Evolutionary conservation across 2,113 vertebrate genomes (phyloP).

Genomic region (Turnix velox): DNA sequence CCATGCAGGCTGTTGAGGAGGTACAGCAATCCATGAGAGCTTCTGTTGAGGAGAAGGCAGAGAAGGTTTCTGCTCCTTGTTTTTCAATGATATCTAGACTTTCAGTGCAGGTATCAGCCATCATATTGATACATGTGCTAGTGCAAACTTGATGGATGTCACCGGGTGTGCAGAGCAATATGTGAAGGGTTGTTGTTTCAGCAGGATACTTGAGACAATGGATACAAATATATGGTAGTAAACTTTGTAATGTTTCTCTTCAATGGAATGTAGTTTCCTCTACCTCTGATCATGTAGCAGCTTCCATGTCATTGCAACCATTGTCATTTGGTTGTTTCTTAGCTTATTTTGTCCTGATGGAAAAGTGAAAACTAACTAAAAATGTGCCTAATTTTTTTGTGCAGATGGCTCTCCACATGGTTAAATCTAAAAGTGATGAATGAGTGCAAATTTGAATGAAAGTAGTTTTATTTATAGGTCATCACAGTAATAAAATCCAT

Average conservation of each 20-base stretch:
- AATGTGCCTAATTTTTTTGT: neutral
- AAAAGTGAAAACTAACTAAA: neutral
- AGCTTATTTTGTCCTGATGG: neutral
- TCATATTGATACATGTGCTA: rapidly evolving
- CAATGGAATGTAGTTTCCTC: neutral
- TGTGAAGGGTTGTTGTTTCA: neutral
- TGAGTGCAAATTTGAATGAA: slow-evolving; percentile 37
- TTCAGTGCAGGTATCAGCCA: neutral
- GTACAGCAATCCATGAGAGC: neutral
- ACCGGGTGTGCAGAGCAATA: neutral
- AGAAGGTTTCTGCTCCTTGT: neutral
- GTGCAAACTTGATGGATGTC: neutral
- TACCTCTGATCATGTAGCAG: neutral
- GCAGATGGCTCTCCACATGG: neutral
- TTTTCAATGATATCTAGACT: neutral
- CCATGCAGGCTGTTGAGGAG: neutral
- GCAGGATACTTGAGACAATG: neutral
- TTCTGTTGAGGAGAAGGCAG: neutral
- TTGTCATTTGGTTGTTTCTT: neutral
- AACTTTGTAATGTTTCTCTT: neutral
- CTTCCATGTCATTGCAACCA: neutral
- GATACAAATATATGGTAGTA: neutral
- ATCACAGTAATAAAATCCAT: slow-evolving; percentile 10
- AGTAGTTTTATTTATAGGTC: slow-evolving; percentile 37
- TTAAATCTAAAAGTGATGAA: slow-evolving; percentile 7